Evolutionary conservation across 1,140 invertebrate species (phyloP).

Genomic region (Lordiphosa stackelbergi): DNA sequence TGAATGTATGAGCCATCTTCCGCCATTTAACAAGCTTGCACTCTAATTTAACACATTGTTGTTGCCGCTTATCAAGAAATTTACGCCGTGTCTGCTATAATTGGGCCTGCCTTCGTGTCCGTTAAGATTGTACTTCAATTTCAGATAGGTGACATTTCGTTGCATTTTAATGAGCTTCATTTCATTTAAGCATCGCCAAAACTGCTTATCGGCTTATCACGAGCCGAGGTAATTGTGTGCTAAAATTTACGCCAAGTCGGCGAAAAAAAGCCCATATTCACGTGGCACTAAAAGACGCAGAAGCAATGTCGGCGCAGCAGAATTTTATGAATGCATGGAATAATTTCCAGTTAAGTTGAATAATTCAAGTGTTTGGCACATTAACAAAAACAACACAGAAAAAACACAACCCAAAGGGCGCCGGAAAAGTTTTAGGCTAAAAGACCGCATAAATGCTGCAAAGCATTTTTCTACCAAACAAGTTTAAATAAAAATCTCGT

Average conservation of each 20-base stretch:
- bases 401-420: slow-evolving; percentile 7
- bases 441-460: slow-evolving; percentile 74
- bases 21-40: slow-evolving; percentile 68
- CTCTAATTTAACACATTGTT: slow-evolving; percentile 58
- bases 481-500: slow-evolving; percentile 72
- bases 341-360: slow-evolving; percentile 56
- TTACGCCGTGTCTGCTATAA: slow-evolving; percentile 59
- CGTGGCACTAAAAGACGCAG: slow-evolving; percentile 13
- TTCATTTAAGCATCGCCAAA: slow-evolving; percentile 30
- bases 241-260: slow-evolving; percentile 65
- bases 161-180: slow-evolving; percentile 73
- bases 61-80: slow-evolving; percentile 53
- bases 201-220: slow-evolving; percentile 52
- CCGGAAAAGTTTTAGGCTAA: slow-evolving; percentile 24
- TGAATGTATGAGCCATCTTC: slow-evolving; percentile 53
- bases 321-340: slow-evolving; percentile 74
- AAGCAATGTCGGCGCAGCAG: slow-evolving; percentile 55
- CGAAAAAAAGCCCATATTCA: slow-evolving; percentile 3
- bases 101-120: slow-evolving; percentile 45
- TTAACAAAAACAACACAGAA: slow-evolving; percentile 36
- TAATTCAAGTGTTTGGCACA: slow-evolving; percentile 63
- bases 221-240: slow-evolving; percentile 61
- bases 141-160: slow-evolving; percentile 75
- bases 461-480: slow-evolving; percentile 58
- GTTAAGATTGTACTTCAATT: slow-evolving; percentile 69